Conservation (phyloP, 2,113 vertebrate genomes). For the Morone chrysops region DNA sequence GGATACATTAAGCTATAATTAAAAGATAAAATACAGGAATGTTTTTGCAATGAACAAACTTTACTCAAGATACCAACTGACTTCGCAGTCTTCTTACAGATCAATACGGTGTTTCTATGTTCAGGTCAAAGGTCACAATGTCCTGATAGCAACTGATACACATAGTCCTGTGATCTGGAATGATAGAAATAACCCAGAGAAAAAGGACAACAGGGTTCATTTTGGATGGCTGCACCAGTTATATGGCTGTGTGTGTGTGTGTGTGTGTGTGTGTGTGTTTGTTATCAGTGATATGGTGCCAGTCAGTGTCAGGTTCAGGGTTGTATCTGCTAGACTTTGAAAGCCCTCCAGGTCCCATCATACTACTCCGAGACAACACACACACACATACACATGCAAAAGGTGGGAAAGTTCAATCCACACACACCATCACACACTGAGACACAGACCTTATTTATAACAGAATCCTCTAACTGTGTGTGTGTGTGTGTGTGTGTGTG, state of each 20-base stretch:
- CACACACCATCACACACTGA: slow-evolving; percentile 41
- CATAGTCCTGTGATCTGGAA: not conserved
- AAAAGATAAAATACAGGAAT: too few relatives aligned
- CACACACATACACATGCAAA: slow-evolving; percentile 18
- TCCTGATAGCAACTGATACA: not conserved
- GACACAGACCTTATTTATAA: slow-evolving; percentile 61
- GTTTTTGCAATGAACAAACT: too few relatives aligned
- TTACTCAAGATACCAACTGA: too few relatives aligned
- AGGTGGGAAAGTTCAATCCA: slow-evolving; percentile 45
- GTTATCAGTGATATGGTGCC: slow-evolving; percentile 33
- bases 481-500: slow-evolving; percentile 25
- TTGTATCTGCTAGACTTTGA: slow-evolving; percentile 43
- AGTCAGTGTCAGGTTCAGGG: slow-evolving; percentile 26
- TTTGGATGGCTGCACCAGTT: slow-evolving; percentile 1
- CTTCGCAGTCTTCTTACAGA: too few relatives aligned
- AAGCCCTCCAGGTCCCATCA: slow-evolving; percentile 39
- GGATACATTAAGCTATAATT: too few relatives aligned
- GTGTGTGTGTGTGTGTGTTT: slow-evolving; percentile 35
- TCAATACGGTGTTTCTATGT: too few relatives aligned
- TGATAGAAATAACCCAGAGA: not conserved
- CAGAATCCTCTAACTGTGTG: slow-evolving; percentile 27
- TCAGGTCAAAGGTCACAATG: slow-evolving; percentile 6
- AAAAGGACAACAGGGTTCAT: not conserved
- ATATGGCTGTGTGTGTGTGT: slow-evolving; percentile 27
- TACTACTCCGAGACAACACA: slow-evolving; percentile 7